Percentiles rank a stretch among this genome's conserved stretches.
phyloP scores from a whole-genome alignment of 2,113 vertebrate species.

The Rhegmatorhina hoffmannsi region DNA sequence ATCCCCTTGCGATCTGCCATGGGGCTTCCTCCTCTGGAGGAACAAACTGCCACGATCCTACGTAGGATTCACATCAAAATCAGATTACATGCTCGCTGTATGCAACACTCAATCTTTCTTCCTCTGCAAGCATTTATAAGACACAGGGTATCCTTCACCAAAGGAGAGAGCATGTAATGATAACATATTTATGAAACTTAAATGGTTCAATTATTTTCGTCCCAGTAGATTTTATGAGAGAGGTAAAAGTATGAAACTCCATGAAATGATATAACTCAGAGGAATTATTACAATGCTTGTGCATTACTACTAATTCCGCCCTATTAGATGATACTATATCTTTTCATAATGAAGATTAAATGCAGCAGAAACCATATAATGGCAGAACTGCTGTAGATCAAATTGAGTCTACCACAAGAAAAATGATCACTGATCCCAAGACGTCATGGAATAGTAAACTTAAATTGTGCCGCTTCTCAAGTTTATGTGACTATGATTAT shows the following conservation, averaged over 20 bases:
- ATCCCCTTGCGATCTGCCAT: background rate
- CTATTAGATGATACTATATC: conserved; percentile 70
- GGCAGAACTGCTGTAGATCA: conserved; percentile 67
- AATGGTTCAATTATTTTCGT: conserved; percentile 52
- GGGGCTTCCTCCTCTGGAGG: background rate
- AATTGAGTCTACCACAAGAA: conserved; percentile 75
- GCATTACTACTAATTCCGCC: conserved; percentile 71
- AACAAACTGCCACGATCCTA: background rate
- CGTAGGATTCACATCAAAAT: background rate
- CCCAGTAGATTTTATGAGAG: conserved; percentile 53
- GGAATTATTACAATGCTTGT: conserved; percentile 66
- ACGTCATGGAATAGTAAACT: conserved; percentile 79
- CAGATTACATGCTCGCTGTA: background rate
- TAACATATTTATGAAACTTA: conserved; percentile 50
- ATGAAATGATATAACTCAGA: conserved; percentile 59
- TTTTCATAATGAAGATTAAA: conserved; percentile 75
- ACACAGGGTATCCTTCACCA: background rate
- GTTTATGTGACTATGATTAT: conserved; percentile 84
- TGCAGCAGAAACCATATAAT: conserved; percentile 74
- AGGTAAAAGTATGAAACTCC: conserved; percentile 54
- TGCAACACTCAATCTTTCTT: background rate
- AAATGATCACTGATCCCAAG: conserved; percentile 77
- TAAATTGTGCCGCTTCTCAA: conserved; percentile 78
- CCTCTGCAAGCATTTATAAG: background rate
- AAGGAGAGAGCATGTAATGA: conserved; percentile 27